Percentiles rank a stretch among this genome's conserved stretches.
Conservation (phyloP, 2,888 invertebrate genomes). For the Thyatira batis region DNA sequence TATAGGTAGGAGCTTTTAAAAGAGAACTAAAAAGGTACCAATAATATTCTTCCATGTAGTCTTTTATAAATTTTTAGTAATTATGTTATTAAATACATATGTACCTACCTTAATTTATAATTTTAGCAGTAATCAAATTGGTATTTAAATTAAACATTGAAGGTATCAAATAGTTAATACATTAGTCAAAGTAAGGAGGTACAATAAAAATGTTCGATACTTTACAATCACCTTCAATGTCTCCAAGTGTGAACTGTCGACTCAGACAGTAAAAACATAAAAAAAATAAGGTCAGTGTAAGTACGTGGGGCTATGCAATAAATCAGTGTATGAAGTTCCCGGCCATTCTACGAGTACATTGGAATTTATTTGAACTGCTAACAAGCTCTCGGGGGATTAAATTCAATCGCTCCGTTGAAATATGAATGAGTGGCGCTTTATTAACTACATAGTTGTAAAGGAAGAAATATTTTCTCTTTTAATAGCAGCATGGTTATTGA, state of each 20-base stretch:
- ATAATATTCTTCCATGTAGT: too few relatives aligned
- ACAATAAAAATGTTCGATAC: constrained; percentile 10
- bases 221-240: background rate
- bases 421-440: constrained; percentile 19
- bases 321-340: constrained; percentile 24
- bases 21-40: too few relatives aligned
- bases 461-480: background rate
- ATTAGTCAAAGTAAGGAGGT: too few relatives aligned
- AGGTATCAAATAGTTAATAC: too few relatives aligned
- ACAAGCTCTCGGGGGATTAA: constrained; percentile 43
- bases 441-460: background rate
- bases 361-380: constrained; percentile 39
- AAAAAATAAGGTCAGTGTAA: constrained; percentile 16
- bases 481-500: background rate
- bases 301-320: constrained; percentile 19
- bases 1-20: too few relatives aligned
- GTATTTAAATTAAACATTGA: too few relatives aligned
- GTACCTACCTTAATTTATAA: constrained; percentile 23
- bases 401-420: constrained; percentile 25
- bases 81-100: too few relatives aligned
- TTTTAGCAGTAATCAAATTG: constrained; percentile 30
- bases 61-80: too few relatives aligned
- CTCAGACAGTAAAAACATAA: background rate
- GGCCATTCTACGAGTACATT: constrained; percentile 10
- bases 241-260: background rate